Evolutionary conservation across 2,113 vertebrate genomes (phyloP).

Genomic region (Sinocyclocheilus anshuiensis): DNA sequence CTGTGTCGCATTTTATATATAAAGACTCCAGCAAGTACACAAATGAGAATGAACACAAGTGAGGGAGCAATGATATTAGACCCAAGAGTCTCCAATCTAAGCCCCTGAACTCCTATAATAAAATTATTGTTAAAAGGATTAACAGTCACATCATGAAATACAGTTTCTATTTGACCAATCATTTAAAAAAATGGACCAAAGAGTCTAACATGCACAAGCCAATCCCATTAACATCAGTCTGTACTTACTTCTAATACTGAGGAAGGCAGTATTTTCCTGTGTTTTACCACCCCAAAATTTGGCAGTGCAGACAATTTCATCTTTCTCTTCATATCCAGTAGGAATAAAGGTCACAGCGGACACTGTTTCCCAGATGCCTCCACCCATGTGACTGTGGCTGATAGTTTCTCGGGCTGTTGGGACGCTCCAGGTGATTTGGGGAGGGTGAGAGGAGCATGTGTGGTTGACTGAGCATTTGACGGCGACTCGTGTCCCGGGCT

Average conservation of each 20-base stretch:
- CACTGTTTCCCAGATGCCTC: conserved; percentile 61
- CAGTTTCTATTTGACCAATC: too few relatives aligned
- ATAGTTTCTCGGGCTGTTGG: conserved; percentile 40
- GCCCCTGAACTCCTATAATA: background rate
- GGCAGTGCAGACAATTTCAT: conserved; percentile 44
- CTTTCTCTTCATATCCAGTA: conserved; percentile 55
- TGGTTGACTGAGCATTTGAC: conserved; percentile 68
- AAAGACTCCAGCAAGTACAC: conserved; percentile 49
- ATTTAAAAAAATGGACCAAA: too few relatives aligned
- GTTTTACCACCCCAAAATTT: conserved; percentile 46
- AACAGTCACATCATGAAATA: background rate
- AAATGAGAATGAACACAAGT: conserved; percentile 40
- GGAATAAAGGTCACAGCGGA: conserved; percentile 62
- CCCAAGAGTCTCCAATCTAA: background rate
- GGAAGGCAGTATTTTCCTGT: conserved; percentile 39
- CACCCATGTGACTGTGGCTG: conserved; percentile 1
- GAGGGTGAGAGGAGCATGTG: conserved; percentile 67
- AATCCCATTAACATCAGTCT: background rate
- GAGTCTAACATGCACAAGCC: too few relatives aligned
- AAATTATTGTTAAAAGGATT: background rate
- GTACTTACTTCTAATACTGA: conserved; percentile 60
- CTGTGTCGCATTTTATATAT: conserved; percentile 56
- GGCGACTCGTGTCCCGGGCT: conserved; percentile 53
- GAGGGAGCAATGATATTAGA: conserved; percentile 16
- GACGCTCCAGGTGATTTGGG: conserved; percentile 66